Evolutionary conservation across 2,797 vertebrate species (phyloP), one percentile per base, ranked within the genome.

Genomic region (Bucorvus abyssinicus): DNA sequence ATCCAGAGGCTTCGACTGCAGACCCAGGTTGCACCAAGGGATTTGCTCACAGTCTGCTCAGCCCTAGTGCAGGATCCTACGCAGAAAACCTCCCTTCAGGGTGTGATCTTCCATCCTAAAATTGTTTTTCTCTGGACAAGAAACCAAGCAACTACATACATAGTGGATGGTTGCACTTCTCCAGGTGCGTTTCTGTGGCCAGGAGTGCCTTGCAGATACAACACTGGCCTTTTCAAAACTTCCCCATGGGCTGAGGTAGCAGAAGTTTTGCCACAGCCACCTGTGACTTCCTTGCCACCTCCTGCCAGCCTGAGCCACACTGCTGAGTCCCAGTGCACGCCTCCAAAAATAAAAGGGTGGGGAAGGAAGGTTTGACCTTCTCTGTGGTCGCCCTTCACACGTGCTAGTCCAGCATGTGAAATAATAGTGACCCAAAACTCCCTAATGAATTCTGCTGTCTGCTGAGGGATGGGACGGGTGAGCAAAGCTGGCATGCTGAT

Each of bases 321-420:
- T 1, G 4, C 34, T 26, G 19, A 59, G 74, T 30, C 61, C 56
- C 27, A 7, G 7, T 4, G 14, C 4, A 5, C 0, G 1, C 16
- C 38, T 75, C 59, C 49, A 52, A 10, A 70, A 61, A 19, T 16
- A 52, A 45, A 70, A 34, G 44, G 13, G 7, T 27, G 9, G n/a
- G 6, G 10, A 55, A 71, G 34, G 53, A 24, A 27, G 20, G 23
- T 32, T 59, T 52, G 34, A 14, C 50, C 38, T 57, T 65, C 52
- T 64, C 56, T 15, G 4, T 4, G 19, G 47, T 50, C 3, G 2
- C 27, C 17, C 23, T 83, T 47, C 4, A 4, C 45, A 26, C 2
- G 1, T 14, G 20, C 21, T 65, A 29, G 26, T 40, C 20, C 7
- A 29, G 10, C 21, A 18, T 22, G 36, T 38, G 14, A 63, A 34